Conservation (phyloP, 2,113 vertebrate genomes). For the Brienomyrus longianalis region DNA sequence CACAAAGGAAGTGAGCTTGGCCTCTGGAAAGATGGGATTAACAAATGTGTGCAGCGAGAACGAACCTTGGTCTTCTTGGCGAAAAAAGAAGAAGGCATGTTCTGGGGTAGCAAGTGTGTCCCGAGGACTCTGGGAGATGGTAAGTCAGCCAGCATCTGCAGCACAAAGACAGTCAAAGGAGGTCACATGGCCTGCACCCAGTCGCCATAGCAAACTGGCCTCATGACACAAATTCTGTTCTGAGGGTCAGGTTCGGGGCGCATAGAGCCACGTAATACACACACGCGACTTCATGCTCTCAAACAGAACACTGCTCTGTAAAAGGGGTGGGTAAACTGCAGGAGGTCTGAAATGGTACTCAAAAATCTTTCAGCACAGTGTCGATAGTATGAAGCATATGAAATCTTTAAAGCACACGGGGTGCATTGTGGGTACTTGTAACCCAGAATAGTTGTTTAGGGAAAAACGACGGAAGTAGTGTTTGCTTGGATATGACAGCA, state of each 20-base stretch:
- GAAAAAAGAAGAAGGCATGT: constrained; percentile 44
- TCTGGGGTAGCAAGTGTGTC: constrained; percentile 49
- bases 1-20: not conserved
- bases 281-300: not conserved
- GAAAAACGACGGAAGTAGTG: not conserved
- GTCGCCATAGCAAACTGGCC: not conserved
- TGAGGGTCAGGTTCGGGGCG: not conserved
- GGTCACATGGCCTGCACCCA: not conserved
- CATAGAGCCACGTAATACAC: not conserved
- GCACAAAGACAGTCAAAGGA: not conserved
- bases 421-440: not conserved
- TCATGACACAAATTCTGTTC: not conserved
- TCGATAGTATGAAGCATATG: not conserved
- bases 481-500: no score
- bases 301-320: not conserved
- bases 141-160: constrained; percentile 31
- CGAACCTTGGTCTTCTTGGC: constrained; percentile 42
- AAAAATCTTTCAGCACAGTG: not conserved
- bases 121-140: constrained; percentile 49
- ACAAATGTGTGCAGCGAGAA: not conserved
- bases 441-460: not conserved
- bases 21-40: not conserved
- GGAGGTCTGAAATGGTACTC: not conserved
- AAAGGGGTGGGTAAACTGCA: not conserved
- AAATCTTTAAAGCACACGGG: not conserved